Percentiles rank a stretch among this genome's conserved stretches.
phyloP scores from a whole-genome alignment of 2,797 vertebrate genomes.

The Aselliscus stoliczkanus region DNA sequence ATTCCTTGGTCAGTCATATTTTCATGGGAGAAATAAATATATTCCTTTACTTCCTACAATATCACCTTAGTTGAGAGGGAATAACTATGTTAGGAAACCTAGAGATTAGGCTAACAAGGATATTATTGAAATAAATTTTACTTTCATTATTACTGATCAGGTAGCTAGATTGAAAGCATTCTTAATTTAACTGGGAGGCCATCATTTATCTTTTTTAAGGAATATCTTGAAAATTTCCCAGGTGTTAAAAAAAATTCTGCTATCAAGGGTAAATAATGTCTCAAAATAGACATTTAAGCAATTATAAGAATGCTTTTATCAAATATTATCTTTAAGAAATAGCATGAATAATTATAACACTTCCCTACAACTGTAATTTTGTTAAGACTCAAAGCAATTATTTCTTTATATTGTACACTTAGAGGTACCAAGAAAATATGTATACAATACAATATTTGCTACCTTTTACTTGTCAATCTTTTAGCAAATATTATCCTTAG shows the following conservation, averaged over 20 bases:
- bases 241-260: background rate
- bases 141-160: background rate
- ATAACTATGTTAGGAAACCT: background rate
- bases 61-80: background rate
- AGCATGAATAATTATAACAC: constrained; percentile 38
- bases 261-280: background rate
- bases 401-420: background rate
- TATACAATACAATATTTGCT: background rate
- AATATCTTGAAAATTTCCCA: constrained; percentile 28
- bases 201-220: background rate
- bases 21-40: background rate
- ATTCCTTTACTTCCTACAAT: background rate
- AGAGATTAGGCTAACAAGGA: background rate
- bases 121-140: background rate
- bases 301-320: constrained; percentile 45
- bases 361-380: constrained; percentile 1
- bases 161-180: background rate
- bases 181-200: background rate
- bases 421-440: background rate
- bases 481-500: background rate
- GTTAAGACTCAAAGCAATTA: constrained; percentile 10
- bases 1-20: background rate
- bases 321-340: constrained; percentile 39
- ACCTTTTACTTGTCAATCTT: background rate
- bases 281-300: constrained; percentile 49